These are phyloP conservation scores for Spatulosminthurus flaviceps DNA, from an alignment of 2,888 invertebrate genomes.

Conservation along the genomic window DNA sequence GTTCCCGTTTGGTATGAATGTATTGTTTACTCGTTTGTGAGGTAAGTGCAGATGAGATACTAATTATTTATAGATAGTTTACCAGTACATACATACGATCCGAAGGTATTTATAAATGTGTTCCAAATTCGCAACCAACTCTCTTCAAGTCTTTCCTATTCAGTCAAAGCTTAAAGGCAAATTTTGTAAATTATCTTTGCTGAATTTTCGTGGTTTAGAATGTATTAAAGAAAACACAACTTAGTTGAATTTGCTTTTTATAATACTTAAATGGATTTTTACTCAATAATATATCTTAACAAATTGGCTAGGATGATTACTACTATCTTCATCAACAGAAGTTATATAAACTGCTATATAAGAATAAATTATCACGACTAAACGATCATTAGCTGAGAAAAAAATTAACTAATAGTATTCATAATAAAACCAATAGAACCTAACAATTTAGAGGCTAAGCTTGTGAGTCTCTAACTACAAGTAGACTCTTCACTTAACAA, in stretches of 20 bases:
- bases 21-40: neutral
- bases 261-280: neutral
- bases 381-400: too few species aligned
- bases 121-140: too few species aligned
- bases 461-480: too few species aligned
- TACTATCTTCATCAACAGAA: neutral
- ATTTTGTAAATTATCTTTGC: neutral
- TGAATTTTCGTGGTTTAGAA: constrained; percentile 1
- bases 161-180: neutral
- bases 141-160: constrained; percentile 18
- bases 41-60: neutral
- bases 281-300: neutral
- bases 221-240: neutral
- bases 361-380: too few species aligned
- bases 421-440: too few species aligned
- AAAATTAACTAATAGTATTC: too few species aligned
- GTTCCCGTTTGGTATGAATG: neutral
- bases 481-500: too few species aligned
- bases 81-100: neutral
- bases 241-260: neutral
- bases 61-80: neutral
- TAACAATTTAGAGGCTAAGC: too few species aligned
- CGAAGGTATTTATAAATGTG: neutral
- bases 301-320: neutral
- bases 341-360: too few species aligned